Percentiles rank a stretch among this genome's conserved stretches.
These are phyloP conservation scores for Amphiura filiformis DNA, from an alignment of 35 echinoderm and acorn worm species.

Conservation along the genomic window DNA sequence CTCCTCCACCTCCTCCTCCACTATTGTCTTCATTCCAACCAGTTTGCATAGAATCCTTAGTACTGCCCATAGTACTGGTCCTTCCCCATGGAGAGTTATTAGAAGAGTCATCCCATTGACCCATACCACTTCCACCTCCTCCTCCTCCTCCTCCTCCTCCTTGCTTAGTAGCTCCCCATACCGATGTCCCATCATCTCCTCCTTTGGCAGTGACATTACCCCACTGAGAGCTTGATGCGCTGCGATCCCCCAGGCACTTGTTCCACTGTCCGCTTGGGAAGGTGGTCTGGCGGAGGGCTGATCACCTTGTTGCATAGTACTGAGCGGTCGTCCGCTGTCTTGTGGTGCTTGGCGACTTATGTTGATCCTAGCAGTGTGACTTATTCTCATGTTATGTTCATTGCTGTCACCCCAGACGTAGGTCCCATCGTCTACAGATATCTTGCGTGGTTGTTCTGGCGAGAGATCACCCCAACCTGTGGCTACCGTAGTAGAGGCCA, in stretches of 20 bases:
- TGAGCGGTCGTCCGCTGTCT: slow-evolving; percentile 28
- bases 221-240: not conserved
- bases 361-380: slow-evolving; percentile 20
- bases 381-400: slow-evolving; percentile 81
- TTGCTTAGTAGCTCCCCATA: slow-evolving; percentile 27
- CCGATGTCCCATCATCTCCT: slow-evolving; percentile 56
- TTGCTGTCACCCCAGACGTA: slow-evolving; percentile 86
- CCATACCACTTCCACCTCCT: slow-evolving; percentile 28
- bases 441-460: slow-evolving; percentile 12
- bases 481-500: slow-evolving; percentile 67
- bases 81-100: slow-evolving; percentile 46
- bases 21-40: slow-evolving; percentile 76
- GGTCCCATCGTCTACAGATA: slow-evolving; percentile 85
- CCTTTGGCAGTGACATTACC: slow-evolving; percentile 1
- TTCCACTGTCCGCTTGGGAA: slow-evolving; percentile 9
- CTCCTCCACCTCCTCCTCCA: slow-evolving; percentile 17
- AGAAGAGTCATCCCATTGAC: slow-evolving; percentile 60
- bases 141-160: slow-evolving; percentile 45
- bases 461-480: slow-evolving; percentile 80
- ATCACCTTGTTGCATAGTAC: slow-evolving; percentile 95
- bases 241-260: slow-evolving; percentile 19
- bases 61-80: slow-evolving; percentile 81
- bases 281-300: slow-evolving; percentile 55
- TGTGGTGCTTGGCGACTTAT: slow-evolving; percentile 18
- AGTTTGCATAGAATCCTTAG: slow-evolving; percentile 99